Conservation (phyloP, 2,113 vertebrate species). For the Panurus biarmicus region DNA sequence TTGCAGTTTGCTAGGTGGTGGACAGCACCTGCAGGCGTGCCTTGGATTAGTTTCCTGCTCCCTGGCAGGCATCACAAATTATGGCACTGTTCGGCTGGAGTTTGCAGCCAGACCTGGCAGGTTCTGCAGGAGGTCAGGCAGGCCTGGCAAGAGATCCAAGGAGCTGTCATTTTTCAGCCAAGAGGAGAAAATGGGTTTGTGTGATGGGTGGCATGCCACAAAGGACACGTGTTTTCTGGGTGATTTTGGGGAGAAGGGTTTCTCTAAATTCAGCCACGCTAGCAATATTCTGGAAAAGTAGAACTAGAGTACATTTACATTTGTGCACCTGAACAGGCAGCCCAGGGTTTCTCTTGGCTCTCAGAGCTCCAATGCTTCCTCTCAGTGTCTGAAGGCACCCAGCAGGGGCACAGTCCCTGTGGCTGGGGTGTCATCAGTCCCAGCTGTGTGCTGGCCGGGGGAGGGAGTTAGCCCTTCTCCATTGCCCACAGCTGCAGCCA, state of each 20-base stretch:
- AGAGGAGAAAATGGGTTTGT: not conserved
- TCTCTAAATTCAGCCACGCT: not conserved
- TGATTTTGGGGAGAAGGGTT: not conserved
- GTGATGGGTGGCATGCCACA: not conserved
- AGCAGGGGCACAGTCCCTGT: not conserved
- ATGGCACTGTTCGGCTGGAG: accelerated
- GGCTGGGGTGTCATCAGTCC: accelerated
- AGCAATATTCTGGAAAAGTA: not conserved
- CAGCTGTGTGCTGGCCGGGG: not conserved
- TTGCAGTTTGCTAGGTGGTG: not conserved
- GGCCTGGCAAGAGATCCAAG: not conserved
- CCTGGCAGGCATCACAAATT: not conserved
- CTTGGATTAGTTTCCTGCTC: not conserved
- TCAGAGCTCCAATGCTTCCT: not conserved
- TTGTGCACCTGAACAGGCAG: not conserved
- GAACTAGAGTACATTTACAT: not conserved
- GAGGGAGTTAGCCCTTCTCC: not conserved
- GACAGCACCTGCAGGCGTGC: not conserved
- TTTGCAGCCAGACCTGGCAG: not conserved
- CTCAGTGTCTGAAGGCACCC: not conserved
- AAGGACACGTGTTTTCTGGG: not conserved
- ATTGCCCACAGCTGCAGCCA: not conserved
- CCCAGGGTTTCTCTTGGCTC: not conserved
- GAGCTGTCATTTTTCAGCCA: not conserved
- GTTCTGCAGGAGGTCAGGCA: not conserved